Percentiles rank a stretch among this genome's conserved stretches.
Evolutionary conservation across 2,888 invertebrate genomes (phyloP).

Genomic region (Brachypalpus laphriformis): DNA sequence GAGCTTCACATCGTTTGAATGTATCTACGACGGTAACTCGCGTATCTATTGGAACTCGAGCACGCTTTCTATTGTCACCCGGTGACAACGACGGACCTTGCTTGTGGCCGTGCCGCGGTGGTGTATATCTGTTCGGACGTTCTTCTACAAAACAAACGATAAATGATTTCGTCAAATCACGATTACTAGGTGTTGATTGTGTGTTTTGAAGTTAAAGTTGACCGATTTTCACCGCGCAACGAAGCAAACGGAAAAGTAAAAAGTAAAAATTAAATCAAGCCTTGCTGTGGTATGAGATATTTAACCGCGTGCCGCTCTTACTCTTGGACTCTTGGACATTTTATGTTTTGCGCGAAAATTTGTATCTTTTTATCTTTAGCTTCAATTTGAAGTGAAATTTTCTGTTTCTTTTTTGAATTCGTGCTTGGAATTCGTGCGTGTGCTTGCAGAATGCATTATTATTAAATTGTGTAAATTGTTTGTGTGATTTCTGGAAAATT

Average conservation of each 20-base stretch:
- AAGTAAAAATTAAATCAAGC: constrained; percentile 32
- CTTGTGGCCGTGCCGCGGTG: constrained; percentile 14
- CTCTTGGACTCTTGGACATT: constrained; percentile 21
- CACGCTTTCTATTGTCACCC: constrained; percentile 63
- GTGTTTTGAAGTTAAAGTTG: constrained; percentile 26
- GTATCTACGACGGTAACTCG: constrained; percentile 28
- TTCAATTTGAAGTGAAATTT: constrained; percentile 33
- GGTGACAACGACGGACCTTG: constrained; percentile 25
- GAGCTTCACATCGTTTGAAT: not conserved
- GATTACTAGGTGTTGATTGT: constrained; percentile 50
- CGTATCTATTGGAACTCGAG: constrained; percentile 44
- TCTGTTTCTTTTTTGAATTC: not conserved
- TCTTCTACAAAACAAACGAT: constrained; percentile 24
- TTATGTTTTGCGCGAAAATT: constrained; percentile 4
- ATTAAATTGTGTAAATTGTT: constrained; percentile 1
- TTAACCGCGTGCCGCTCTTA: not conserved
- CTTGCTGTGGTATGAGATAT: constrained; percentile 2
- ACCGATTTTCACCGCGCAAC: constrained; percentile 43
- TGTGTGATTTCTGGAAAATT: constrained; percentile 10
- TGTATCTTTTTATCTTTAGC: constrained; percentile 33
- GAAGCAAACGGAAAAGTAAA: constrained; percentile 25
- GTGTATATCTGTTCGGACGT: not conserved
- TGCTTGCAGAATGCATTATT: constrained; percentile 45
- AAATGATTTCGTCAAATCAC: constrained; percentile 45
- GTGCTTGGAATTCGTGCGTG: constrained; percentile 20